These are phyloP conservation scores for Arenaria interpres DNA, from an alignment of 2,113 vertebrate species.

Conservation along the genomic window DNA sequence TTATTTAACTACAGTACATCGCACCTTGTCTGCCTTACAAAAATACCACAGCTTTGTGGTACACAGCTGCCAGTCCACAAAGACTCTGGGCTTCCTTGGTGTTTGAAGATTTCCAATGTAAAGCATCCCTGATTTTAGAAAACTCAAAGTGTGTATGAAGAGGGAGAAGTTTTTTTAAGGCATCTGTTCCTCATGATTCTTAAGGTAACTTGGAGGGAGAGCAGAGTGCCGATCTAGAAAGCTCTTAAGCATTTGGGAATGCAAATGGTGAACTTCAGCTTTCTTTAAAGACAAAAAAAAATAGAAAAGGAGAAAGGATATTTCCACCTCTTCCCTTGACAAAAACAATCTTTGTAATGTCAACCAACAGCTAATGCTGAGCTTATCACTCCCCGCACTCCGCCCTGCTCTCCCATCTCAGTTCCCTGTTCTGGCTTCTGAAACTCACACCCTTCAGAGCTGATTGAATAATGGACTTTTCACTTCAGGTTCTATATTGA, in stretches of 20 bases:
- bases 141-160: not conserved
- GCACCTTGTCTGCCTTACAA: not conserved
- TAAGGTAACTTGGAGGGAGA: not conserved
- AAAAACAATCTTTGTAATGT: conserved; percentile 56
- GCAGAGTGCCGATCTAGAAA: not conserved
- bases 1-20: not conserved
- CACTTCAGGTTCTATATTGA: not conserved
- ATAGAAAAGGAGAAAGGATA: not conserved
- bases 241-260: not conserved
- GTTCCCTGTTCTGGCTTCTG: conserved; percentile 56
- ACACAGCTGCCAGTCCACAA: not conserved
- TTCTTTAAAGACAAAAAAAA: not conserved
- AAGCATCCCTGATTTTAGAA: not conserved
- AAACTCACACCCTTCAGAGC: conserved; percentile 47
- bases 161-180: not conserved
- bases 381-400: conserved; percentile 44
- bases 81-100: not conserved
- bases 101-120: not conserved
- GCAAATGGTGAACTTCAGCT: not conserved
- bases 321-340: conserved; percentile 17
- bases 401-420: not conserved
- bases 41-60: not conserved
- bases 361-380: conserved; percentile 38
- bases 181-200: not conserved
- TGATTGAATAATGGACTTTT: conserved; percentile 41